Evolutionary conservation across 2,113 vertebrate genomes (phyloP), one percentile per base, ranked within the genome.

Genomic region (Cyprinodon brontotheroides): DNA sequence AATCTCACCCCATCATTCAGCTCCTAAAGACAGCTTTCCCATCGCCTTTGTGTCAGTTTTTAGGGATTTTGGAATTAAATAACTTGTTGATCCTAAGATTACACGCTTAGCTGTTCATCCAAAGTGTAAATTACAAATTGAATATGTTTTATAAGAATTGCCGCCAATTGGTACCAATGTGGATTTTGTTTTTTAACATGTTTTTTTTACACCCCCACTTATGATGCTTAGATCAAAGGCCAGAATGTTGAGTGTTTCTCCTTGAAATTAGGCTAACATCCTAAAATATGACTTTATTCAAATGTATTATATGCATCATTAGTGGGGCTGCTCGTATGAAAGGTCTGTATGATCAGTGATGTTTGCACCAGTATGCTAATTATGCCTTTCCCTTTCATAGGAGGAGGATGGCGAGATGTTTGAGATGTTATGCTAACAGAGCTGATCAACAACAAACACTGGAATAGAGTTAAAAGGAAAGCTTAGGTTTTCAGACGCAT

Each of bases 381-480:
- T 53, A 13, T 57, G 0, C 60, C 20, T 14, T 65, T 1, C 38
- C 74, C 4, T 45, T 82, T 47, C 37, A 57, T 63, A 92, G 89
- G 72, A 90, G 0, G 75, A 80, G 4, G 50, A 57, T 0, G 76
- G 69, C 4, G 50, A 37, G 36, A n/a, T 60, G 4, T 91, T 91
- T 70, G 38, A 82, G 0, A 3, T 85, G 13, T 81, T 13, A 72
- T 89, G 82, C 57, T 66, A 11, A 4, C 64, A 43, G 22, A 57
- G 36, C 4, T 37, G 29, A 48, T 29, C 22, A 37, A 39, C 14
- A 17, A 11, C 0, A 11, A 4, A 14, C 11, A 11, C 22, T 15
- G 38, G 6, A 36, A 64, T 62, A 20, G 17, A 5, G 50, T 6
- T 8, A n/a, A 6, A 41, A 53, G 48, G 48, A 4, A 53, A 53